Evolutionary conservation across 2,888 invertebrate species (phyloP).

Genomic region (Matsumyia berberina): DNA sequence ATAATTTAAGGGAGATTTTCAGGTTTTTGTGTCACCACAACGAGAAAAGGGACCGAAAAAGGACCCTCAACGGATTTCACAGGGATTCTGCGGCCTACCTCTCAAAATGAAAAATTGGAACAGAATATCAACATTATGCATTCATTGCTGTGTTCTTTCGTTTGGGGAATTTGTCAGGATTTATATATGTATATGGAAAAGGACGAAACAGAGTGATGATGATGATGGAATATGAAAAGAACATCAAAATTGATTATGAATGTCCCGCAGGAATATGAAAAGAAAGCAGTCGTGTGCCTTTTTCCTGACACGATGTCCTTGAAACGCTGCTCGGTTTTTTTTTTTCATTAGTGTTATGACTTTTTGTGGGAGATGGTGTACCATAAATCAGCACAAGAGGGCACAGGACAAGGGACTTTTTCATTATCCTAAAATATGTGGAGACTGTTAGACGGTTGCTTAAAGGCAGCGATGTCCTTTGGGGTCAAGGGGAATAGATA

Average conservation of each 20-base stretch:
- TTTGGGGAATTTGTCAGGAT: conserved; percentile 4
- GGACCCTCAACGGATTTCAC: conserved; percentile 5
- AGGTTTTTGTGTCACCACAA: conserved; percentile 56
- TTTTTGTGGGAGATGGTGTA: conserved; percentile 11
- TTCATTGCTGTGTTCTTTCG: conserved; percentile 29
- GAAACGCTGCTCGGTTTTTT: conserved; percentile 20
- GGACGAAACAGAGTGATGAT: conserved; percentile 5
- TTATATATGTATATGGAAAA: too few species aligned
- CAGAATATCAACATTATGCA: conserved; percentile 45
- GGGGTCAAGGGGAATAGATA: too few species aligned
- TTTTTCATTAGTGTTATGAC: conserved; percentile 28
- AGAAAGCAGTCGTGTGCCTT: background rate
- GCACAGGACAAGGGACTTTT: too few species aligned
- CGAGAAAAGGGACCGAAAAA: too few species aligned
- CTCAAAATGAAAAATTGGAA: conserved; percentile 20
- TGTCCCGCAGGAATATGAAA: conserved; percentile 21
- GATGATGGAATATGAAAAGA: background rate
- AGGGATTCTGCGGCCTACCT: conserved; percentile 8
- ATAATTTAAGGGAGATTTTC: conserved; percentile 23
- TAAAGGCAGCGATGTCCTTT: too few species aligned
- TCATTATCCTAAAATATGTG: too few species aligned
- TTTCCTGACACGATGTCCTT: conserved; percentile 21
- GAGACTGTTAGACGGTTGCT: too few species aligned
- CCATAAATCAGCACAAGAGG: background rate
- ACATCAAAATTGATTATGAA: conserved; percentile 32